Evolutionary conservation across 2,888 invertebrate species (phyloP).

Genomic region (Cantharis flavilabris): DNA sequence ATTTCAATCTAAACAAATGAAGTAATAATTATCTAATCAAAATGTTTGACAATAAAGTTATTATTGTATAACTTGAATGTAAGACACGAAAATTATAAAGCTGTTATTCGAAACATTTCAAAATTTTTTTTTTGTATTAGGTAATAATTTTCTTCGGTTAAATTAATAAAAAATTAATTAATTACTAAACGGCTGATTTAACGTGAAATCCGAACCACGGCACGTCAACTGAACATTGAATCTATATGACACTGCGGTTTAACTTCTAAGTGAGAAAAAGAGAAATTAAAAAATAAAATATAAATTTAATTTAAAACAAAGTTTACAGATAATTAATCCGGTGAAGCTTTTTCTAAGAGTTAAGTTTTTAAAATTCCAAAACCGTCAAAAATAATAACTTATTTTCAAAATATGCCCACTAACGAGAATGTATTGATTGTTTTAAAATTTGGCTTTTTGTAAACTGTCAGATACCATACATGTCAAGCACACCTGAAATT

Average conservation of each 20-base stretch:
- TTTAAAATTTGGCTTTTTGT: neutral
- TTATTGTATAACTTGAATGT: neutral
- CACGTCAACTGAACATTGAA: no score
- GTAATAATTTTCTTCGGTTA: no score
- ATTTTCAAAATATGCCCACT: neutral
- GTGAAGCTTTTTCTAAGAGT: neutral
- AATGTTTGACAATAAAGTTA: conserved; percentile 18
- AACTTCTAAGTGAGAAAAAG: no score
- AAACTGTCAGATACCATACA: neutral
- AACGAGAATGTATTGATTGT: neutral
- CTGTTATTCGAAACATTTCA: neutral
- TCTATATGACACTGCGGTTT: no score
- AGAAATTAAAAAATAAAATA: neutral
- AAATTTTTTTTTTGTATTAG: no score
- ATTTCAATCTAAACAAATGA: conserved; percentile 31
- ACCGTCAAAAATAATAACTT: neutral
- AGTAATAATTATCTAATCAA: conserved; percentile 33
- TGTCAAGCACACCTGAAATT: neutral
- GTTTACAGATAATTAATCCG: neutral
- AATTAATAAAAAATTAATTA: no score
- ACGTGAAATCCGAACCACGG: no score
- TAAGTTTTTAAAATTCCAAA: neutral
- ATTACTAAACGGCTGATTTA: no score
- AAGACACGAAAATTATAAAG: neutral
- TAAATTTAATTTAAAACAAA: neutral